Evolutionary conservation across 2,888 invertebrate genomes (phyloP), one percentile per base, ranked within the genome.

Genomic region (Escarpia spicata): DNA sequence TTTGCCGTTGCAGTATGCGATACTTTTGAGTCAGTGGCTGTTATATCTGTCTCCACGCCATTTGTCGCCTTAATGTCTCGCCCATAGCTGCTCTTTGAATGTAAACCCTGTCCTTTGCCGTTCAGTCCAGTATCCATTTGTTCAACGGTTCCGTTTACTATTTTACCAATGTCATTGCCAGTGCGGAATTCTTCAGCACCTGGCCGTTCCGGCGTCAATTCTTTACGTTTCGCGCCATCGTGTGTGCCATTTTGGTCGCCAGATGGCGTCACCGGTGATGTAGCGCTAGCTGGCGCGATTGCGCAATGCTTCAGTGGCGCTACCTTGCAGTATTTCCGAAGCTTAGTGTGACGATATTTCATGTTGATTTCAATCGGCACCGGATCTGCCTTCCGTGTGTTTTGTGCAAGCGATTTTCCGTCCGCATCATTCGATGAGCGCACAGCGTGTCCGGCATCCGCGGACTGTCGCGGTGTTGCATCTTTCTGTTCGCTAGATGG

Each of bases 291-390:
- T 26, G 75, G 26, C 26, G 6, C 75, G 75, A 75, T 26, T 15
- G 75, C 75, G 75, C 75, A 75, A 15, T 26, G 75, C n/a, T 75
- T 19, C n/a, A 75, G 75, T 6, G 75, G 75, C 75, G 75, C 75
- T 26, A 75, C 75, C 26, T 75, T 75, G 75, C 75, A 75, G 75
- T 75, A 75, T 26, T 75, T 75, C 75, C 75, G 19, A 26, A 75
- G 75, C 75, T 75, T 75, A 15, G 75, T 75, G 75, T 75, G 75
- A 26, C 75, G 75, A 75, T 75, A 75, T n/a, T 75, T 75, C 75
- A 75, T 75, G 75, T 75, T 75, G 19, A 75, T 75, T 19, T 75
- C 75, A 75, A 75, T 75, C 75, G 75, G 75, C 75, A 75, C 75
- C 19, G 75, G 26, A 6, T 75, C 75, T 26, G 26, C 26, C 75